phyloP scores from a whole-genome alignment of 2,113 vertebrate species.

The Campylomormyrus tamandua region DNA sequence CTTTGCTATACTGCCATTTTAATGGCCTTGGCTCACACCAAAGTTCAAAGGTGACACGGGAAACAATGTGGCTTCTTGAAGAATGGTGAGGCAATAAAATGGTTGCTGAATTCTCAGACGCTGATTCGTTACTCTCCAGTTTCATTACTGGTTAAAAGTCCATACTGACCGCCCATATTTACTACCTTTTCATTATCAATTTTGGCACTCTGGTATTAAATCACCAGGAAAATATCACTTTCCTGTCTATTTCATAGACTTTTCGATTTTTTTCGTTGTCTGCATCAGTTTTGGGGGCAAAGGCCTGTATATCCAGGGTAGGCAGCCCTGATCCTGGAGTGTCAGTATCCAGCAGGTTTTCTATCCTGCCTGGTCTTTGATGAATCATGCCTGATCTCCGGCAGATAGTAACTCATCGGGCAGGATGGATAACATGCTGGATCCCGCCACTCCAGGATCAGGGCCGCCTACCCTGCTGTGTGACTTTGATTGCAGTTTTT shows the following conservation, averaged over 20 bases:
- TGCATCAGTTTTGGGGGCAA: not conserved
- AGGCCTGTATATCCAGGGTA: not conserved
- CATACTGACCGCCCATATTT: not conserved
- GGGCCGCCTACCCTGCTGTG: too few relatives aligned
- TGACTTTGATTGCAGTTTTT: not conserved
- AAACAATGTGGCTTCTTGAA: not conserved
- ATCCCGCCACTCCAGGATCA: not conserved
- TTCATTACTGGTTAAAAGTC: not conserved
- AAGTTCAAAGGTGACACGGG: not conserved
- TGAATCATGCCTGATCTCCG: not conserved
- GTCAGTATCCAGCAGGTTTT: not conserved
- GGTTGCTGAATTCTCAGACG: not conserved
- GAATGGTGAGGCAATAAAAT: not conserved
- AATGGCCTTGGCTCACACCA: not conserved
- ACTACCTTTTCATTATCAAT: not conserved
- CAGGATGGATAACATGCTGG: not conserved
- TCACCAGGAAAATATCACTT: not conserved
- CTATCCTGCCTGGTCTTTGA: not conserved
- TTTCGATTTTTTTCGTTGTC: not conserved
- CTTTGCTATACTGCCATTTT: not conserved
- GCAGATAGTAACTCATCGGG: not conserved
- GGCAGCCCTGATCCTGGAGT: not conserved
- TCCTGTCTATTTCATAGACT: not conserved
- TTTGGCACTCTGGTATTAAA: not conserved
- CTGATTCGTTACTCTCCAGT: not conserved